phyloP scores from a whole-genome alignment of 1,140 invertebrate genomes.

The Musca vetustissima region DNA sequence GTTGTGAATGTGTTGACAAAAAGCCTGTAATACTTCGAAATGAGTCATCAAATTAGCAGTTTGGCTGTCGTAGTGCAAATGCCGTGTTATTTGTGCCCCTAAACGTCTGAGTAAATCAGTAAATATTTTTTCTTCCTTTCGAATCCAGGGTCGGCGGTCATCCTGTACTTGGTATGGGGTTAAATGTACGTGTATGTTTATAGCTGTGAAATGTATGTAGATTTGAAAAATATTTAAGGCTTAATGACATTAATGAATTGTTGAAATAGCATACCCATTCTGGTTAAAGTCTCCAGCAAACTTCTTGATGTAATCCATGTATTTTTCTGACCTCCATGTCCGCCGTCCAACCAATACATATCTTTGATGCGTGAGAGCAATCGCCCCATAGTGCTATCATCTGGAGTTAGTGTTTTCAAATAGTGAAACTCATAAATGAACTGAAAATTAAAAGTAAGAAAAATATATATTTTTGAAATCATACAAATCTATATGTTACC shows the following conservation, averaged over 20 bases:
- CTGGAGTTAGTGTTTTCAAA: slow-evolving; percentile 66
- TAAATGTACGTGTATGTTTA: slow-evolving; percentile 74
- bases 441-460: slow-evolving; percentile 35
- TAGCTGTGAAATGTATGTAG: slow-evolving; percentile 41
- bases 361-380: slow-evolving; percentile 66
- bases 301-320: slow-evolving; percentile 79
- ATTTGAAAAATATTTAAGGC: slow-evolving; percentile 3
- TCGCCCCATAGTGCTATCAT: slow-evolving; percentile 61
- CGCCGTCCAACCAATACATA: slow-evolving; percentile 88
- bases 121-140: slow-evolving; percentile 78
- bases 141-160: slow-evolving; percentile 76
- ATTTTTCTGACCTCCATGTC: slow-evolving; percentile 78
- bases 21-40: slow-evolving; percentile 68
- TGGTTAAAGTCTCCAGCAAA: slow-evolving; percentile 69
- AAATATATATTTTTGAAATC: not conserved
- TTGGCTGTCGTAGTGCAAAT: slow-evolving; percentile 68
- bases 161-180: slow-evolving; percentile 83
- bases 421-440: slow-evolving; percentile 82
- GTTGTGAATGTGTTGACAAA: slow-evolving; percentile 55
- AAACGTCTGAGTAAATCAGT: slow-evolving; percentile 65
- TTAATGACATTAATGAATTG: not conserved
- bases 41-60: slow-evolving; percentile 66
- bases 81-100: slow-evolving; percentile 64
- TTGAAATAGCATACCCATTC: slow-evolving; percentile 57
- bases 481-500: too few relatives aligned